A percentile compares a stretch with the other conserved stretches of the same genome.
Evolutionary conservation across 2,113 vertebrate genomes (phyloP).

Genomic region (Prolemur simus): DNA sequence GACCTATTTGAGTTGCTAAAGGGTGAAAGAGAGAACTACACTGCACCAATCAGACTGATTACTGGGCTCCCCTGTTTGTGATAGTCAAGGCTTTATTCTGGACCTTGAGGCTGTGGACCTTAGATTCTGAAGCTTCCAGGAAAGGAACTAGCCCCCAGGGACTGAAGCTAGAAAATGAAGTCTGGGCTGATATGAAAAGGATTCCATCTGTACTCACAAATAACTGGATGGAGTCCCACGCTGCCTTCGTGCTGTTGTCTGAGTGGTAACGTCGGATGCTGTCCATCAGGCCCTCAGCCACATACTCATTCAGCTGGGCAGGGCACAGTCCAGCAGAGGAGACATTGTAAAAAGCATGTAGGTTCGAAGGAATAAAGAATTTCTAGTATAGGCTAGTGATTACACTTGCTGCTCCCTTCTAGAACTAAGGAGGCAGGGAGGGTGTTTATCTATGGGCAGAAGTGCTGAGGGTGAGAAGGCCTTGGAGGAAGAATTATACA

Average conservation of each 20-base stretch:
- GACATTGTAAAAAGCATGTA: constrained; percentile 23
- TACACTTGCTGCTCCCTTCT: neutral
- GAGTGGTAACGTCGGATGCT: constrained; percentile 66
- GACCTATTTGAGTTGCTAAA: neutral
- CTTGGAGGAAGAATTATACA: neutral
- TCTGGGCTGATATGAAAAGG: neutral
- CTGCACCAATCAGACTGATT: neutral
- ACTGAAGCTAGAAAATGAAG: neutral
- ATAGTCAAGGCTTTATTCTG: neutral
- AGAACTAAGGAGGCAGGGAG: neutral
- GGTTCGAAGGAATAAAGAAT: constrained; percentile 18
- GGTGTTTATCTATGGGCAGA: neutral
- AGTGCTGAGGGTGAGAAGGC: neutral
- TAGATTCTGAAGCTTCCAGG: neutral
- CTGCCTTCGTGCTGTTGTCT: constrained; percentile 68
- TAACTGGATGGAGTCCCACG: constrained; percentile 74
- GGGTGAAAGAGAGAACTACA: neutral
- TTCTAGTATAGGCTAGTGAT: neutral
- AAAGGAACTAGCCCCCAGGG: neutral
- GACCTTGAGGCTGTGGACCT: neutral
- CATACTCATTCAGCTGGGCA: constrained; percentile 36
- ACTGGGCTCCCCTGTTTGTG: neutral
- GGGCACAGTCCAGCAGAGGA: neutral
- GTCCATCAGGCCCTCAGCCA: constrained; percentile 43
- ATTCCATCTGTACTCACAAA: constrained; percentile 67